Evolutionary conservation across 2,888 invertebrate species (phyloP), one percentile per base, ranked within the genome.

Genomic region (Rugalucina vietnamica): DNA sequence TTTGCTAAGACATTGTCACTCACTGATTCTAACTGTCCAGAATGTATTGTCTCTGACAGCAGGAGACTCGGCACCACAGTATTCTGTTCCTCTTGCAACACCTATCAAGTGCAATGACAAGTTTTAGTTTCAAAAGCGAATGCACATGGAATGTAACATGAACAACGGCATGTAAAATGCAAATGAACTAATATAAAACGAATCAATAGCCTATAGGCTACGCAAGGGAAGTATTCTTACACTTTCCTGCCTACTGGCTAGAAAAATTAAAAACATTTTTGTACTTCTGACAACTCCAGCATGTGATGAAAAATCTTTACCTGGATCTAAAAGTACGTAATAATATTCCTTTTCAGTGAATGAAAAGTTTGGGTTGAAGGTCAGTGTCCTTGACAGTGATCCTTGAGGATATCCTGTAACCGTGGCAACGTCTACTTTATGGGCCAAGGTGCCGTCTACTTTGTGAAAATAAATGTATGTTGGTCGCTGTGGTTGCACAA

Each of bases 1-100:
- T 34, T 34, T 4, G 36, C 29, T 14, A 57, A 57, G 10, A 43
- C 32, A n/a, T n/a, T n/a, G 29, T 2, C 57, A 77, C 82, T 74
- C 78, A 82, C 82, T 78, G 24, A 82, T 69, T 37, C 34, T 65
- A 14, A 78, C 39, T 39, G 43, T 74, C 82, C 82, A 82, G 24
- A 54, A 82, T 0, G 29, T 24, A 0, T 29, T n/a, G 34, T 82
- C 82, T 27, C 32, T 37, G 0, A 82, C 32, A 36, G 74, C 70
- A n/a, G 36, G 21, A 24, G 82, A 82, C 27, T 78, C 82, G 27
- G 78, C 74, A 24, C 69, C 57, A 78, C 82, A 82, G 34, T 70
- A 34, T n/a, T 65, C 57, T 12, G 57, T 78, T 24, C 77, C 77
- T 18, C 60, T 24, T 24, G 60, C 60, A 5, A 60, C 29, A 24